Evolutionary conservation across 2,888 invertebrate species (phyloP).

Genomic region (Busseola fusca): DNA sequence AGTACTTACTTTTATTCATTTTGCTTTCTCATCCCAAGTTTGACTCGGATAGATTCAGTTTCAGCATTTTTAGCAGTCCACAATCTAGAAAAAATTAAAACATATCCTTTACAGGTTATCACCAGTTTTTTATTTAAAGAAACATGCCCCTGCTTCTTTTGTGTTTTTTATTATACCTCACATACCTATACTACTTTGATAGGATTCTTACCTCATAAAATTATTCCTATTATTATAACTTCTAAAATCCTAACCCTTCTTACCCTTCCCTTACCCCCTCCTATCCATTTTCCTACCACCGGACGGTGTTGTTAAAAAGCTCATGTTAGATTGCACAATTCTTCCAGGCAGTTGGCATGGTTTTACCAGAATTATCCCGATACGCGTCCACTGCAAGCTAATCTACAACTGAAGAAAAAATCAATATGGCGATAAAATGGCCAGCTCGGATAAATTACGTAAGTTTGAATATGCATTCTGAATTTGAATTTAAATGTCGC

Average conservation of each 20-base stretch:
- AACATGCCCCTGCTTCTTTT: not conserved
- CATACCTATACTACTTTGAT: slow-evolving; percentile 19
- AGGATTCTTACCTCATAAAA: not conserved
- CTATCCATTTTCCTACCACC: slow-evolving; percentile 53
- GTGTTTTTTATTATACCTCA: slow-evolving; percentile 17
- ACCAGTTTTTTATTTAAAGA: not conserved
- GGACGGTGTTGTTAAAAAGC: slow-evolving; percentile 79
- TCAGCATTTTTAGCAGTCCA: not conserved
- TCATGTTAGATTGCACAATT: slow-evolving; percentile 81
- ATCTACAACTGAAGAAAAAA: slow-evolving; percentile 36
- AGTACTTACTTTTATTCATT: not conserved
- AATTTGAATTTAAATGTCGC: slow-evolving; percentile 29
- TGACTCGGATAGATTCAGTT: slow-evolving; percentile 19
- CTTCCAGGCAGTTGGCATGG: slow-evolving; percentile 88
- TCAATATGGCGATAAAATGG: slow-evolving; percentile 16
- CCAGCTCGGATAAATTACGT: slow-evolving; percentile 28
- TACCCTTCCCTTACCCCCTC: slow-evolving; percentile 16
- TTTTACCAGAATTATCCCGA: slow-evolving; percentile 89
- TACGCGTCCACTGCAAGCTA: slow-evolving; percentile 89
- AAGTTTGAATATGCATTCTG: slow-evolving; percentile 46
- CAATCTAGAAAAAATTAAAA: not conserved
- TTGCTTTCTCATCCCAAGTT: not conserved
- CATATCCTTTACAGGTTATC: too few species aligned
- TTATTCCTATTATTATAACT: not conserved
- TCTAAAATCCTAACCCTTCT: slow-evolving; percentile 1